Percentiles rank a stretch among this genome's conserved stretches.
Conservation (phyloP, 2,888 invertebrate species). For the Troglohyphantes excavatus region DNA sequence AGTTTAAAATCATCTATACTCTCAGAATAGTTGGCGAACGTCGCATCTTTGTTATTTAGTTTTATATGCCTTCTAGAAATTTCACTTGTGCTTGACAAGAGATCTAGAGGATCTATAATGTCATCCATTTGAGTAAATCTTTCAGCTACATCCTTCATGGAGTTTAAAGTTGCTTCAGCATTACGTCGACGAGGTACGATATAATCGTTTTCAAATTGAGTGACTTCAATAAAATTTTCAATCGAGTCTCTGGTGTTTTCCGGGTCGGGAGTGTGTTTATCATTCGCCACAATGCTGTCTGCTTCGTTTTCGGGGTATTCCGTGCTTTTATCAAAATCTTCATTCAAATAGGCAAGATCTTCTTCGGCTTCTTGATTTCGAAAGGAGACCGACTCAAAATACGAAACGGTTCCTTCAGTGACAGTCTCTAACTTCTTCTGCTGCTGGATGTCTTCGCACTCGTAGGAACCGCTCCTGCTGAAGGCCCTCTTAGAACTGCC, state of each 20-base stretch:
- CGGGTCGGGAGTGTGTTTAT: not conserved
- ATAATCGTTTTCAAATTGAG: not conserved
- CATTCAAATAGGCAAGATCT: not conserved
- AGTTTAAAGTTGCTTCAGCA: not conserved
- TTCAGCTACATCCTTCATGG: not conserved
- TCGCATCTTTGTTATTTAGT: not conserved
- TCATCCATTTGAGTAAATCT: not conserved
- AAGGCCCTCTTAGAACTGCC: not conserved
- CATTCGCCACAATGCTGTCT: not conserved
- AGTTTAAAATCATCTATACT: not conserved
- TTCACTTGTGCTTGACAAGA: not conserved
- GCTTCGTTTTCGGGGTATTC: not conserved
- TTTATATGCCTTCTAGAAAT: not conserved
- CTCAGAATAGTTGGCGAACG: not conserved
- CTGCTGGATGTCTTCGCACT: slow-evolving; percentile 32
- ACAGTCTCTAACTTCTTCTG: slow-evolving; percentile 34
- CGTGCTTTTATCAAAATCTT: not conserved
- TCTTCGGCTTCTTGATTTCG: slow-evolving; percentile 14
- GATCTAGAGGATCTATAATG: not conserved
- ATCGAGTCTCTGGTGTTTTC: not conserved
- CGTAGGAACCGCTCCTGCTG: slow-evolving; percentile 40
- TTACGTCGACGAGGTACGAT: not conserved
- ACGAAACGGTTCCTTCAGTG: slow-evolving; percentile 21
- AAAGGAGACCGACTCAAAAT: not conserved
- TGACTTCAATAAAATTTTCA: not conserved